Base-by-base conservation (phyloP, 2,797 vertebrate species). In the Gambusia yucatana region DNA sequence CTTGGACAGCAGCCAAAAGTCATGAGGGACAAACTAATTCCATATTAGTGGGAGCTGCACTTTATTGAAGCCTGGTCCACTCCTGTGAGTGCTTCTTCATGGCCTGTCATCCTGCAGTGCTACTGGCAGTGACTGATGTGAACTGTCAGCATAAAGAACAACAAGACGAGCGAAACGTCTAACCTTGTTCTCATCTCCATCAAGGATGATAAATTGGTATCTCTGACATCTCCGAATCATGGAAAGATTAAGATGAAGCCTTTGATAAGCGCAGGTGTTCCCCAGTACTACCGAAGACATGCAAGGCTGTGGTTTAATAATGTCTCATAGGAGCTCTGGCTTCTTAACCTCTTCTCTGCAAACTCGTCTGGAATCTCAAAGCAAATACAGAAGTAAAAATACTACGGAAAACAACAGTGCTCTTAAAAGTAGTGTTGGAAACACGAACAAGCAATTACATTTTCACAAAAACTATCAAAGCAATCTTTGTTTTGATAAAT, bases 41-140 rank as follows among this genome's bases (percentile, higher is more conserved):
- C 17, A 77, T 74, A 81, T 86, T 80, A 80, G 77, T 20, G 57
- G 59, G 28, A 75, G 48, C 67, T 80, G 75, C 89, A 87, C 79
- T 85, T 87, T 83, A 89, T 89, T 88, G 84, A 81, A 87, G 79
- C 76, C 65, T n/a, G 43, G 83, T 88, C 47, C 1, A 76, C 75
- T 89, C 77, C 17, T 72, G 87, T 87, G 76, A 82, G 75, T 69
- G 76, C 65, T 78, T 84, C 81, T 79, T 82, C 85, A 80, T 67
- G 14, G 72, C 82, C 75, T 28, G 78, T 87, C 84, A 77, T 83
- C 79, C 46, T 1, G n/a, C 63, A 14, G 80, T 3, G 79, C 82
- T 77, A 39, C 77, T 80, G 82, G 85, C 87, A 28, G 69, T 65
- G 87, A 88, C 77, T 83, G 87, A 92, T 85, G 78, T 50, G 77